phyloP scores from a whole-genome alignment of 1,140 invertebrate species.

The Geopemphigus sp. region DNA sequence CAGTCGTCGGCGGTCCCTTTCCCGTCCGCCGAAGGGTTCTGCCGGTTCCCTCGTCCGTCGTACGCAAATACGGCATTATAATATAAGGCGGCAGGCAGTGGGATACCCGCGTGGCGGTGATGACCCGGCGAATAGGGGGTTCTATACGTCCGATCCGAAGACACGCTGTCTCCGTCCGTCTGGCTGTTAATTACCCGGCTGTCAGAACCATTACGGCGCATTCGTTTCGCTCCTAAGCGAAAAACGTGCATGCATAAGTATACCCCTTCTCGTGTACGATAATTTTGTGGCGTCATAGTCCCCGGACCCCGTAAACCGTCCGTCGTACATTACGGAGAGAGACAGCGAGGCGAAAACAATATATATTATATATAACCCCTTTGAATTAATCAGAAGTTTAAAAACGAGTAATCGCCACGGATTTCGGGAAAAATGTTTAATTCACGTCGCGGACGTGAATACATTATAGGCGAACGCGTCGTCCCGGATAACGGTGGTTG shows the following conservation, averaged over 20 bases:
- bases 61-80: constrained; percentile 1
- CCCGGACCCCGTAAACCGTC: neutral
- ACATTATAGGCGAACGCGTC: too few relatives aligned
- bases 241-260: neutral
- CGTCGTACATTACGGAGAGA: neutral
- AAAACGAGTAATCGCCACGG: too few relatives aligned
- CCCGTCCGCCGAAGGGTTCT: too few relatives aligned
- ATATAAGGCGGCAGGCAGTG: neutral
- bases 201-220: constrained; percentile 37
- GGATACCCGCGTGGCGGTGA: neutral
- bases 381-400: neutral
- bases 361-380: neutral
- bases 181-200: constrained; percentile 42
- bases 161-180: constrained; percentile 42
- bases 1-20: too few relatives aligned
- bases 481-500: too few relatives aligned
- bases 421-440: too few relatives aligned
- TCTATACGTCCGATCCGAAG: constrained; percentile 22
- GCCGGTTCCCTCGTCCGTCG: neutral
- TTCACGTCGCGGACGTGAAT: too few relatives aligned
- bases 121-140: neutral
- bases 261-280: neutral
- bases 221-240: neutral
- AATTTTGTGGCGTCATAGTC: neutral
- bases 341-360: neutral